phyloP scores from a whole-genome alignment of 2,888 invertebrate genomes.

The Arenicola marina region DNA sequence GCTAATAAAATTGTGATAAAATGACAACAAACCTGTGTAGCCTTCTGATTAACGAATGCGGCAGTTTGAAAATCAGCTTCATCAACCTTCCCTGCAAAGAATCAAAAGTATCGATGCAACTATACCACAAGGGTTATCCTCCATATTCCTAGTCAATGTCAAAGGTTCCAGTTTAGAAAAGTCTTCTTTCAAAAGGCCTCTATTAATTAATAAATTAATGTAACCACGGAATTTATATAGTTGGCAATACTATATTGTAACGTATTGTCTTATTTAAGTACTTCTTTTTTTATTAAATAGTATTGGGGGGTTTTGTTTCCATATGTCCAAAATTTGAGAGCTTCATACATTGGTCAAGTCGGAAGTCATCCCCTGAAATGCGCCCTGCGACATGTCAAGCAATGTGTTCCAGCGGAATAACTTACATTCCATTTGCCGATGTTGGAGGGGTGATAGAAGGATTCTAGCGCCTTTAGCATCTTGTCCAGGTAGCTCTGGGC shows the following conservation, averaged over 20 bases:
- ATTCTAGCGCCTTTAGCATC: constrained; percentile 81
- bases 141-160: background rate
- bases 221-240: background rate
- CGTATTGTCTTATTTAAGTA: background rate
- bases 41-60: constrained; percentile 47
- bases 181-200: too few species aligned
- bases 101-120: background rate
- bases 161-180: too few species aligned
- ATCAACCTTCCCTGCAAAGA: constrained; percentile 35
- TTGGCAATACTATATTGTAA: background rate
- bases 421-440: constrained; percentile 75
- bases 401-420: too few species aligned
- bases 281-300: background rate
- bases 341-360: too few species aligned
- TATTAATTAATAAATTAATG: too few species aligned
- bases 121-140: too few species aligned
- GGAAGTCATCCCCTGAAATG: too few species aligned
- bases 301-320: too few species aligned
- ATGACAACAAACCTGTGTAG: constrained; percentile 47
- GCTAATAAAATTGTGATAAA: too few species aligned
- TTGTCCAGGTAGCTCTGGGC: constrained; percentile 75
- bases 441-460: constrained; percentile 89
- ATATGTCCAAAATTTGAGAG: too few species aligned
- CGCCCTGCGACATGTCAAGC: too few species aligned
- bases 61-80: constrained; percentile 45